phyloP scores from a whole-genome alignment of 2,113 vertebrate genomes.

The Clinocottus analis region DNA sequence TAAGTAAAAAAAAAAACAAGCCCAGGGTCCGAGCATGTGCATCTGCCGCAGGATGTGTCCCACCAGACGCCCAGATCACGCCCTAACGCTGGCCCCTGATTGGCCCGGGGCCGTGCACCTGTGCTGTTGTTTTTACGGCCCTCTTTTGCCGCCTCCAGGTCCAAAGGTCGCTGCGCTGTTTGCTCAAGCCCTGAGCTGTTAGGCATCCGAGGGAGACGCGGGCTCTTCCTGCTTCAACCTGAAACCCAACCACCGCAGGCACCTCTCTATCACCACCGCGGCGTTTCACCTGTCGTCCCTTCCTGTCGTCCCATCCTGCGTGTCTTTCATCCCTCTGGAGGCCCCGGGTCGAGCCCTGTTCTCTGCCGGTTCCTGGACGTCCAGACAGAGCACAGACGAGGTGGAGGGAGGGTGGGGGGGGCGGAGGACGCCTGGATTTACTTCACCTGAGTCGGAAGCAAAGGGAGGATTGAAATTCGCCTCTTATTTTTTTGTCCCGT shows the following conservation, averaged over 20 bases:
- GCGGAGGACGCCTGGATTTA: constrained; percentile 8
- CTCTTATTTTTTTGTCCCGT: not conserved
- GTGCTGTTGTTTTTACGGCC: constrained; percentile 66
- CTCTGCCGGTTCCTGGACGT: not conserved
- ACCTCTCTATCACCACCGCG: constrained; percentile 14
- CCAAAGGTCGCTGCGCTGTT: constrained; percentile 78
- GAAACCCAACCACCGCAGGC: constrained; percentile 28
- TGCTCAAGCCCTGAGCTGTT: constrained; percentile 54
- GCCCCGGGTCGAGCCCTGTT: not conserved
- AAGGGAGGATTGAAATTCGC: not conserved
- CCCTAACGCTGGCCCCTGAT: constrained; percentile 33
- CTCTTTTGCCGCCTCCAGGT: constrained; percentile 57
- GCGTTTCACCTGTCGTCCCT: constrained; percentile 17
- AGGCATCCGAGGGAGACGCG: not conserved
- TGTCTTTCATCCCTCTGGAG: constrained; percentile 28
- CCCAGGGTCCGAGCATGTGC: constrained; percentile 1
- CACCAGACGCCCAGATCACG: constrained; percentile 22
- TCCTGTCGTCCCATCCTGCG: constrained; percentile 5
- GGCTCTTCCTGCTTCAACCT: constrained; percentile 42
- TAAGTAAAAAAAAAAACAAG: not conserved
- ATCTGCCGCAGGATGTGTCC: constrained; percentile 35
- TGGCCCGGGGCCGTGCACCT: constrained; percentile 46
- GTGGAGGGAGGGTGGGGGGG: not conserved
- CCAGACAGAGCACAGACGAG: not conserved
- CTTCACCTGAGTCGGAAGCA: constrained; percentile 26